Conservation (phyloP, 2,888 invertebrate species). For the Halocaridina rubra region DNA sequence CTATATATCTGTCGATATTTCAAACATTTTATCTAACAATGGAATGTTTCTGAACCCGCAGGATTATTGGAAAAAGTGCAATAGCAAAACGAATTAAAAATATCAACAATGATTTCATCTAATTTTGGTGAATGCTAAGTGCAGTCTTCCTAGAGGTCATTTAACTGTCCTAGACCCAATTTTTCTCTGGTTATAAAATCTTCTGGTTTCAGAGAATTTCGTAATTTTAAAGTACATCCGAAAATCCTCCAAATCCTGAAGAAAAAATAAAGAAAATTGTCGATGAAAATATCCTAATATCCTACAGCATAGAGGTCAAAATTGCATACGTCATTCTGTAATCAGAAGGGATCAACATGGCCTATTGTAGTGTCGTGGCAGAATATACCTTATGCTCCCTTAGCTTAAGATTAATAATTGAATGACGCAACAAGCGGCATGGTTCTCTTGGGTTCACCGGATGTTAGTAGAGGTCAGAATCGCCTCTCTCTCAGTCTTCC, state of each 20-base stretch:
- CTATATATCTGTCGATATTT: not conserved
- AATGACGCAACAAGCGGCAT: not conserved
- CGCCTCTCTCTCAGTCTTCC: not conserved
- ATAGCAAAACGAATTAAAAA: too few relatives aligned
- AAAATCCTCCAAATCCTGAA: too few relatives aligned
- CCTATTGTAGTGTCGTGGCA: not conserved
- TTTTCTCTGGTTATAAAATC: too few relatives aligned
- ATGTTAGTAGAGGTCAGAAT: constrained; percentile 32
- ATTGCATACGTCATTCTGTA: not conserved
- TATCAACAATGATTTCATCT: too few relatives aligned
- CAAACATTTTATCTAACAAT: too few relatives aligned
- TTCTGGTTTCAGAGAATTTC: not conserved
- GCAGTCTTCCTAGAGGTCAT: too few relatives aligned
- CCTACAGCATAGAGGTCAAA: not conserved
- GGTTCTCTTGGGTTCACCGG: constrained; percentile 12
- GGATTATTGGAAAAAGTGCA: too few relatives aligned
- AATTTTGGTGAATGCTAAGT: too few relatives aligned
- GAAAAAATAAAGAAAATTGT: not conserved
- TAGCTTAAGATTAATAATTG: not conserved
- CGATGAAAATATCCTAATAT: not conserved
- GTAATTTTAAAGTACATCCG: not conserved
- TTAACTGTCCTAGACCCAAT: too few relatives aligned
- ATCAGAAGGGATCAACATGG: not conserved
- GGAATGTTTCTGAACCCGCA: too few relatives aligned
- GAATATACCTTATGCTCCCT: not conserved